phyloP scores from a whole-genome alignment of 1,140 invertebrate genomes.

The Heliconius congener region DNA sequence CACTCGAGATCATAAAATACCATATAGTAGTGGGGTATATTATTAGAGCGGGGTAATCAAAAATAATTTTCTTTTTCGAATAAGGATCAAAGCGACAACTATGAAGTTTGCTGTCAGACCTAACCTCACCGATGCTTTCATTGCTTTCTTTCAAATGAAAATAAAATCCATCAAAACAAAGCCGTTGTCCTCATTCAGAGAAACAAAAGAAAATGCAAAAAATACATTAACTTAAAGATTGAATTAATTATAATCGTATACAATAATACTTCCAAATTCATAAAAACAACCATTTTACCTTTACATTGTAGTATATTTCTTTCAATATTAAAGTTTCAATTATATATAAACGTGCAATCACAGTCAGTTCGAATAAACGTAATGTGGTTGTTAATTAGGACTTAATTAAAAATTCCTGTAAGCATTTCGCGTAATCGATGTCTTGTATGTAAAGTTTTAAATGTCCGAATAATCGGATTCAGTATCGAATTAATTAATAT shows the following conservation, averaged over 20 bases:
- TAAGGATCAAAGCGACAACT: too few species aligned
- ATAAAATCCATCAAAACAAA: too few species aligned
- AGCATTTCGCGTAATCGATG: slow-evolving; percentile 3
- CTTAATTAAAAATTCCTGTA: background rate
- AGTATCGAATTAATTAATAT: background rate
- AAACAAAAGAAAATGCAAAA: background rate
- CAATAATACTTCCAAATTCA: background rate
- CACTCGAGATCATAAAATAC: too few species aligned
- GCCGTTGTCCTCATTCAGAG: too few species aligned
- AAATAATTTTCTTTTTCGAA: too few species aligned
- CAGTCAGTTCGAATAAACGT: background rate
- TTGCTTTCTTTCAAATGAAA: too few species aligned
- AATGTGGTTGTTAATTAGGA: slow-evolving; percentile 11
- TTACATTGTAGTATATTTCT: background rate
- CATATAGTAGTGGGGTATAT: too few species aligned
- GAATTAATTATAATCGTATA: background rate
- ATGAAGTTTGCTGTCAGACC: too few species aligned
- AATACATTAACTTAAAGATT: background rate
- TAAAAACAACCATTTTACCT: background rate
- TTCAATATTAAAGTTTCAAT: background rate
- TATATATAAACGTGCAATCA: background rate
- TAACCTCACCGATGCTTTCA: too few species aligned
- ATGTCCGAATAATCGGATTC: background rate
- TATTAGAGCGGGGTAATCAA: too few species aligned
- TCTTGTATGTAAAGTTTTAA: background rate